Evolutionary conservation across 1,140 invertebrate species (phyloP), one percentile per base, ranked within the genome.

Genomic region (Ctenoplectra terminalis): DNA sequence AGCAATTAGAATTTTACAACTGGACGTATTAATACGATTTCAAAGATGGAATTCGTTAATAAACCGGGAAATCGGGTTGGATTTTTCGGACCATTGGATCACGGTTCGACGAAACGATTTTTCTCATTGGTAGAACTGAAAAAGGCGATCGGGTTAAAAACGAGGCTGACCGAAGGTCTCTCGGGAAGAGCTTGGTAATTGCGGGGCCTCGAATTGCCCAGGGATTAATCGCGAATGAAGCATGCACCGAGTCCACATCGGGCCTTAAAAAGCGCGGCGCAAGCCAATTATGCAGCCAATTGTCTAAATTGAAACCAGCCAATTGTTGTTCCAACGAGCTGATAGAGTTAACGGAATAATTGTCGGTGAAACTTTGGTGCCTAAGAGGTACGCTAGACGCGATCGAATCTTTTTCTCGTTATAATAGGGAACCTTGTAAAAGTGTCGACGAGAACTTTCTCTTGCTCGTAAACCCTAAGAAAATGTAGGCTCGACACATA

Each of bases 191-290:
- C 37, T 5, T 15, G 56, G 34, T 54, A 77, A 77, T 77, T 56
- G 64, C 63, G 26, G 37, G 34, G 37, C 60, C 34, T 67, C 20
- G 17, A 56, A 67, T 67, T 54, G 74, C 23, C 72, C 37, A 56
- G 63, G 61, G 63, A 77, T 77, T 77, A 77, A 77, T 77, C 74
- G 74, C 48, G 48, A 58, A 37, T 26, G 29, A 37, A 54, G 34
- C 63, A 54, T 50, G 50, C 61, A 46, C 17, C 48, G 64, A 7
- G 63, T 54, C 13, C 26, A 37, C 50, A 20, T 20, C n/a, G 48
- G 34, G 8, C 34, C 60, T 77, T 77, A 77, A 77, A 77, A 77
- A 67, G 37, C 56, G 20, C 50, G 29, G 54, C 31, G 61, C 61
- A n/a, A 26, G 29, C 48, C 26, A 77, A 76, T 77, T 67, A 77